phyloP scores from a whole-genome alignment of 2,888 invertebrate species.

The Chloroclystis v-ata region DNA sequence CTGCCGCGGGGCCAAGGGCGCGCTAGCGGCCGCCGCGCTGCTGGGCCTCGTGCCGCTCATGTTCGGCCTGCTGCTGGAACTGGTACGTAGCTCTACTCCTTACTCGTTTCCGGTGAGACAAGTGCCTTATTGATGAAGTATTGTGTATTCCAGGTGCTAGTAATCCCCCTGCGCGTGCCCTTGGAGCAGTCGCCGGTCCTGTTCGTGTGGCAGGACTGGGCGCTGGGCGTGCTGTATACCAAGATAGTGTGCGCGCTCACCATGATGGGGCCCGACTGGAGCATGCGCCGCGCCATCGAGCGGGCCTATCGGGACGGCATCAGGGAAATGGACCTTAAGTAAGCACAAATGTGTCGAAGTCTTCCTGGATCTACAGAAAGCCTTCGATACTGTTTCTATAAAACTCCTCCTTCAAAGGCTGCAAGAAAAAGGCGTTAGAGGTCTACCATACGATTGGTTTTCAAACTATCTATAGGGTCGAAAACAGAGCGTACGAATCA shows the following conservation, averaged over 20 bases:
- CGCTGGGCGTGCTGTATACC: constrained; percentile 96
- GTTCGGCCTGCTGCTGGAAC: constrained; percentile 93
- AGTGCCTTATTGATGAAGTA: no score
- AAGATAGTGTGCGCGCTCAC: constrained; percentile 98
- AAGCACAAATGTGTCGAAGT: constrained; percentile 27
- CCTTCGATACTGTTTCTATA: no score
- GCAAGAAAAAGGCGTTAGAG: no score
- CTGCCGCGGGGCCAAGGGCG: constrained; percentile 84
- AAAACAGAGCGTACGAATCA: no score
- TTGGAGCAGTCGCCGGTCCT: constrained; percentile 93
- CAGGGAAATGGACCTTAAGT: constrained; percentile 91
- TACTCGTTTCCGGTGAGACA: no score
- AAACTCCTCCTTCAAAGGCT: no score
- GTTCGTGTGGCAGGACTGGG: constrained; percentile 98
- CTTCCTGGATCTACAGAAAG: neutral
- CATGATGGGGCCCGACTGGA: constrained; percentile 99
- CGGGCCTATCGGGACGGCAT: constrained; percentile 95
- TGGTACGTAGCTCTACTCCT: no score
- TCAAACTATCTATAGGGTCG: no score
- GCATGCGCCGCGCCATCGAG: constrained; percentile 93
- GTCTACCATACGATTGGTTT: no score
- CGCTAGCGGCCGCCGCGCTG: constrained; percentile 86
- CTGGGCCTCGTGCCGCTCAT: constrained; percentile 94
- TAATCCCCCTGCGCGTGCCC: constrained; percentile 95
- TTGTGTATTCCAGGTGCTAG: constrained; percentile 82